These are phyloP conservation scores for Peromyscus leucopus DNA, from an alignment of 2,113 vertebrate genomes.

Conservation along the genomic window DNA sequence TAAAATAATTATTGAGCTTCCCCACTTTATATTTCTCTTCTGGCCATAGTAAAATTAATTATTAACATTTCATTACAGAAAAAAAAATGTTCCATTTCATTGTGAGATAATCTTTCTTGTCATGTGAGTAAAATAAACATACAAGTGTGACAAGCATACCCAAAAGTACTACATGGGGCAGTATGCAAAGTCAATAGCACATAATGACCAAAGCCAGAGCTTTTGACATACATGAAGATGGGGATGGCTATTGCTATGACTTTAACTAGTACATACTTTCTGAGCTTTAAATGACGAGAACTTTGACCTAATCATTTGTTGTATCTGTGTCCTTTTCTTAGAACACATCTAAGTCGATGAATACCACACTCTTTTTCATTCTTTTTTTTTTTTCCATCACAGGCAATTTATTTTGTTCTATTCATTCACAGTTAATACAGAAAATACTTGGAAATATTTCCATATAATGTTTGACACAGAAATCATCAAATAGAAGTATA, in stretches of 20 bases:
- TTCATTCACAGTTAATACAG: too few relatives aligned
- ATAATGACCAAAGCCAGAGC: not conserved
- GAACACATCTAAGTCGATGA: not conserved
- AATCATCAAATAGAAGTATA: too few relatives aligned
- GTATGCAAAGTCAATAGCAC: not conserved
- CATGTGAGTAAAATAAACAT: not conserved
- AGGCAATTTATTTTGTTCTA: too few relatives aligned
- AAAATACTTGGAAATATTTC: too few relatives aligned
- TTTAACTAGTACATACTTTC: not conserved
- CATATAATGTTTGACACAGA: too few relatives aligned
- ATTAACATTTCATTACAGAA: not conserved
- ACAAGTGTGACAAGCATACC: not conserved
- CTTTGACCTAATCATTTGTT: not conserved
- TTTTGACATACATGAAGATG: not conserved
- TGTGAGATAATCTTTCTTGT: not conserved
- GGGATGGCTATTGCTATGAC: not conserved
- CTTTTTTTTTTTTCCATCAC: too few relatives aligned
- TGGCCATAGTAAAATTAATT: not conserved
- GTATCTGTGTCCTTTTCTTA: not conserved
- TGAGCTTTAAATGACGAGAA: not conserved
- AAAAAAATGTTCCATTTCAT: not conserved
- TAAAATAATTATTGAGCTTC: not conserved
- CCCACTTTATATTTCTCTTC: not conserved
- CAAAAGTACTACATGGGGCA: not conserved
- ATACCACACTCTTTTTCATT: not conserved